A percentile compares a stretch with the other conserved stretches of the same genome.
These are phyloP conservation scores for Eristalis pertinax DNA, from an alignment of 2,888 invertebrate genomes.

Conservation along the genomic window DNA sequence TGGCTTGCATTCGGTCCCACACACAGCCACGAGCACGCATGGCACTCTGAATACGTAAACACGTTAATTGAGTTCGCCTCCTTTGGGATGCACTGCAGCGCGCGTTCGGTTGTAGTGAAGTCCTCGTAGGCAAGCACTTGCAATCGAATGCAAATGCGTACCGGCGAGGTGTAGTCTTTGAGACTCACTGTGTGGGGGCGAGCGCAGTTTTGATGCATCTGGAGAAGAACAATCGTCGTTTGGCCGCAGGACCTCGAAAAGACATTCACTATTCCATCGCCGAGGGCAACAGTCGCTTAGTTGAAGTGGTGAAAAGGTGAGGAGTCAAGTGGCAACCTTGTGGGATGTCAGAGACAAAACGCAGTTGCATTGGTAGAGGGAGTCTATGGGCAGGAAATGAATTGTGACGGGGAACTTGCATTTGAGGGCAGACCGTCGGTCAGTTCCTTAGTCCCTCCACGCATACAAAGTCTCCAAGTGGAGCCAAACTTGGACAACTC, in stretches of 20 bases:
- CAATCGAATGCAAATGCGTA: conserved; percentile 34
- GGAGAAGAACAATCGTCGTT: neutral
- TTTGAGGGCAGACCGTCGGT: neutral
- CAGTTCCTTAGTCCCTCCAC: no score
- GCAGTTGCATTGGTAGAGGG: neutral
- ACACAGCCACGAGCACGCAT: conserved; percentile 19
- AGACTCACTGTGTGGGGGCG: neutral
- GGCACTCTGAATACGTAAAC: conserved; percentile 47
- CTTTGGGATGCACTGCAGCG: conserved; percentile 30
- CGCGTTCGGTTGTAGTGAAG: conserved; percentile 27
- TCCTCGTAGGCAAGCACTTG: conserved; percentile 8
- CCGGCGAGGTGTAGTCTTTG: neutral
- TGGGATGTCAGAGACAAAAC: neutral
- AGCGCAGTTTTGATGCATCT: neutral
- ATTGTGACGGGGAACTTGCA: neutral
- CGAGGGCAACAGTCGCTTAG: neutral
- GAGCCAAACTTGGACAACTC: neutral
- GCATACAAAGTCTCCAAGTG: no score
- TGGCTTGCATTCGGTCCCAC: conserved; percentile 32
- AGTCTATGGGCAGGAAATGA: neutral
- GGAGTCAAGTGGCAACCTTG: conserved; percentile 7
- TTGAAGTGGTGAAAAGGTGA: neutral
- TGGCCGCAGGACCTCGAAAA: conserved; percentile 5
- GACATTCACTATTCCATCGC: neutral
- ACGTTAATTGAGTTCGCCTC: conserved; percentile 59